phyloP scores from a whole-genome alignment of 2,797 vertebrate species.

The Xyrichtys novacula region DNA sequence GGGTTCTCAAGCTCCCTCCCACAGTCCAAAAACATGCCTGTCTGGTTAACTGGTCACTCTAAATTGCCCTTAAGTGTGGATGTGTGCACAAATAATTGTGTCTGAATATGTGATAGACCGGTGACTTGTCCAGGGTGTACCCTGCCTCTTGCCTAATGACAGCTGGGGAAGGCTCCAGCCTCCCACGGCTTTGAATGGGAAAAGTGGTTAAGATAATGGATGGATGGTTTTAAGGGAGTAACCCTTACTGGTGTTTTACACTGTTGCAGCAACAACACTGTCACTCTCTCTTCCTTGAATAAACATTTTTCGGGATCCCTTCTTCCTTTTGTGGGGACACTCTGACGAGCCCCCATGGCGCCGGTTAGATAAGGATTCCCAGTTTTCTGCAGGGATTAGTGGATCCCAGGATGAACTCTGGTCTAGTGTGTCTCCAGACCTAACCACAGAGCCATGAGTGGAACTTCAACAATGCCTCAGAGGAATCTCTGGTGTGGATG shows the following conservation, averaged over 20 bases:
- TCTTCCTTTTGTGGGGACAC: neutral
- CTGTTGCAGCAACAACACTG: neutral
- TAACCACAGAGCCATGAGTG: conserved; percentile 64
- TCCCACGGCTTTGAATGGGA: no score
- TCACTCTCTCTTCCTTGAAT: neutral
- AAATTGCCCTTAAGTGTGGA: no score
- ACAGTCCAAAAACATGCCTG: no score
- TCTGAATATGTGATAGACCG: no score
- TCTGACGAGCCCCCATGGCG: neutral
- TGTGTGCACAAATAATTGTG: no score
- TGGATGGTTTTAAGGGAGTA: no score
- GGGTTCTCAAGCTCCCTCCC: no score
- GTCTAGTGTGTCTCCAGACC: conserved; percentile 36
- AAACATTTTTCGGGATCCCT: neutral
- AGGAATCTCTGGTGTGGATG: conserved; percentile 70
- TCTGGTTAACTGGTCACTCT: no score
- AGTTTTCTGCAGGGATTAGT: conserved; percentile 18
- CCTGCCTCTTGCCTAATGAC: no score
- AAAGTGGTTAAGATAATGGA: no score
- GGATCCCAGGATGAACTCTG: conserved; percentile 35
- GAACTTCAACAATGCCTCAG: conserved; percentile 66
- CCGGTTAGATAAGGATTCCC: conserved; percentile 28
- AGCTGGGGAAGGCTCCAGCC: no score
- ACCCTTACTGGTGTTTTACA: neutral
- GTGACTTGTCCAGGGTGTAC: no score